These are phyloP conservation scores for Bettongia penicillata DNA, from an alignment of 2,113 vertebrate genomes.

Conservation along the genomic window DNA sequence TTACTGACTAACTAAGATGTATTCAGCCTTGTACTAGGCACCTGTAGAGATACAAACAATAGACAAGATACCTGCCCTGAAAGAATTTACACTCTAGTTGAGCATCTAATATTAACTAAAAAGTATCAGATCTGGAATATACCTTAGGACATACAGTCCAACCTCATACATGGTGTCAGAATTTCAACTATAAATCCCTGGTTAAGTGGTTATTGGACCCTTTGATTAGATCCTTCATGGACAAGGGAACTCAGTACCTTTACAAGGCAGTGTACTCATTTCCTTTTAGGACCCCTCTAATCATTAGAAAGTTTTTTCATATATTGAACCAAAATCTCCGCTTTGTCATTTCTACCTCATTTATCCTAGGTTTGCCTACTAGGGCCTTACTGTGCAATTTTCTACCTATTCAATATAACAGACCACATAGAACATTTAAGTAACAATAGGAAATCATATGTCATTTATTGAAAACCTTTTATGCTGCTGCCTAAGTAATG, in stretches of 20 bases:
- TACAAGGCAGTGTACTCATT: background rate
- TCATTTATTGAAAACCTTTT: background rate
- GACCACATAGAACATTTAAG: too few relatives aligned
- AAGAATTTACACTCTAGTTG: background rate
- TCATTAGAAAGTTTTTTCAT: background rate
- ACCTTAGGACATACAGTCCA: too few relatives aligned
- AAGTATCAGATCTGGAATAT: background rate
- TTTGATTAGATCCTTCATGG: background rate
- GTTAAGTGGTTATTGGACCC: background rate
- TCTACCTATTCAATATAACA: background rate
- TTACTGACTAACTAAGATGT: background rate
- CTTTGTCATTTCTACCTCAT: background rate
- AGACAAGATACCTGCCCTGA: background rate
- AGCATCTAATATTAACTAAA: background rate
- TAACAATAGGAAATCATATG: background rate
- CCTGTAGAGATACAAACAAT: background rate
- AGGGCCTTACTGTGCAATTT: background rate
- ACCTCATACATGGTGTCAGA: background rate
- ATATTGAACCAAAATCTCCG: background rate
- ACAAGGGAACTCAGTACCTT: background rate
- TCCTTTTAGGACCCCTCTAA: background rate
- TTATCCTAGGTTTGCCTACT: background rate
- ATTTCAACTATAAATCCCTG: background rate
- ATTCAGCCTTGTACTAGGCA: background rate
- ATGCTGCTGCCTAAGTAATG: background rate